Evolutionary conservation across 2,113 vertebrate genomes (phyloP).

Genomic region (Colinus virginianus): DNA sequence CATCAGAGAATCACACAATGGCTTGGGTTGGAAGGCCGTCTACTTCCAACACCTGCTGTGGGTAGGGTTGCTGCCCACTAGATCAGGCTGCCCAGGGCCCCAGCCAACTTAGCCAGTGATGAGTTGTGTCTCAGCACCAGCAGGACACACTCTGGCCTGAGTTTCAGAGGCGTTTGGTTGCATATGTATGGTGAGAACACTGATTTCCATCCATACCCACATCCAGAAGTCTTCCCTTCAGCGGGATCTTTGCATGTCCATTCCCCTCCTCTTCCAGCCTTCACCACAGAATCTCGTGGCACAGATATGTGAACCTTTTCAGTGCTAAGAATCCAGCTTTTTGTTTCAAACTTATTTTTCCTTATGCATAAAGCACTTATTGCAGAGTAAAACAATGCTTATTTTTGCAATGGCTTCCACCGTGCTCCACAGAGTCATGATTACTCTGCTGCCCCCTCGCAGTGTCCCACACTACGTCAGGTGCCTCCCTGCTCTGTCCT

Average conservation of each 20-base stretch:
- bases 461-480: background rate
- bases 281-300: background rate
- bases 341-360: background rate
- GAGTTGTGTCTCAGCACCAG: background rate
- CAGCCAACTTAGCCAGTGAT: background rate
- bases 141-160: background rate
- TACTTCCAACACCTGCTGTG: background rate
- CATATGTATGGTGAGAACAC: background rate
- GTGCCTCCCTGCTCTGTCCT: background rate
- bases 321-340: background rate
- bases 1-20: background rate
- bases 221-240: background rate
- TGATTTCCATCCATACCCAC: accelerated
- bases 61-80: background rate
- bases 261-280: background rate
- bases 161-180: background rate
- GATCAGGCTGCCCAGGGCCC: background rate
- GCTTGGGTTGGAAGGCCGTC: background rate
- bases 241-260: background rate
- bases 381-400: background rate
- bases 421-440: background rate
- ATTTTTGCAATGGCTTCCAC: background rate
- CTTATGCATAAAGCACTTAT: accelerated
- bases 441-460: background rate
- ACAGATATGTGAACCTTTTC: background rate